Percentiles rank a stretch among this genome's conserved stretches.
Evolutionary conservation across 2,113 vertebrate genomes (phyloP).

Genomic region (Phaethornis superciliosus): DNA sequence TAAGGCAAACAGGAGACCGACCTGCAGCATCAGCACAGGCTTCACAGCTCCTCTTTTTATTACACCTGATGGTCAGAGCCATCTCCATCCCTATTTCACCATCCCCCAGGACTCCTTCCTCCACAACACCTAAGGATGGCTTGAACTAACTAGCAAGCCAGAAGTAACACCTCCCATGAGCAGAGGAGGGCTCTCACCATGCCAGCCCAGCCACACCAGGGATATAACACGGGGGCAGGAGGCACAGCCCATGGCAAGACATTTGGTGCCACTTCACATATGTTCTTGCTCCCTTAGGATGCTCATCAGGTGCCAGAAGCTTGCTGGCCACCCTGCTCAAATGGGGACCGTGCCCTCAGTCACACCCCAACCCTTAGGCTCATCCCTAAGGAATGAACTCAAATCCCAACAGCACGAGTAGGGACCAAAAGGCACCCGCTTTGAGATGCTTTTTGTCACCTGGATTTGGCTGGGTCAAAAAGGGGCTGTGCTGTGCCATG

Average conservation of each 20-base stretch:
- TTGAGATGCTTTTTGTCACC: not conserved
- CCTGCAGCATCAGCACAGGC: not conserved
- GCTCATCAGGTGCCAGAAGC: not conserved
- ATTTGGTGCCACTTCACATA: not conserved
- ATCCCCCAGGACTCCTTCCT: not conserved
- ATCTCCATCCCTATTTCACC: not conserved
- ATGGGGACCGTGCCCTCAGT: not conserved
- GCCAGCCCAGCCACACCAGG: not conserved
- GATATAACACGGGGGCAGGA: not conserved
- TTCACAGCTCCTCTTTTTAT: not conserved
- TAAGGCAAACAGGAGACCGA: not conserved
- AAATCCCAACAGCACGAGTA: not conserved
- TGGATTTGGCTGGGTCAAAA: not conserved
- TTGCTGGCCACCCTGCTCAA: rapidly evolving
- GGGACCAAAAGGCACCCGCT: not conserved
- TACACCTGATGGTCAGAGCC: not conserved
- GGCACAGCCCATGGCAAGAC: not conserved
- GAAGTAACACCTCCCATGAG: rapidly evolving
- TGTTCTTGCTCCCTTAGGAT: not conserved
- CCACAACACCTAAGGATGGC: not conserved
- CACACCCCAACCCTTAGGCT: not conserved
- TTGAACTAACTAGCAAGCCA: not conserved
- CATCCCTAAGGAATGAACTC: not conserved
- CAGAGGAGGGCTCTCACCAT: not conserved
- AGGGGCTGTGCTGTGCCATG: not conserved